Evolutionary conservation across 2,797 vertebrate genomes (phyloP).

Genomic region (Pteronotus mesoamericanus): DNA sequence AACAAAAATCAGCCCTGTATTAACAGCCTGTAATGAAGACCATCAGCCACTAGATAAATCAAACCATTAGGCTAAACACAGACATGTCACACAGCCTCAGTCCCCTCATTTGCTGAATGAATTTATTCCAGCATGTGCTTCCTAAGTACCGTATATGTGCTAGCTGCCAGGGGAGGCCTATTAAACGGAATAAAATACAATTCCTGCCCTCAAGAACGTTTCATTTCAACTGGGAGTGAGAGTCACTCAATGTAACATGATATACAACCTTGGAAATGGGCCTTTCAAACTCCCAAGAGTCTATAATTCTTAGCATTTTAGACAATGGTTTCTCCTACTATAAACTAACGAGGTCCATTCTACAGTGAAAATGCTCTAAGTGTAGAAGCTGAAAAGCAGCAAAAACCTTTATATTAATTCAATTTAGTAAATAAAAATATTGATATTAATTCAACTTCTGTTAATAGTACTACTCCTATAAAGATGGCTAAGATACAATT

Average conservation of each 20-base stretch:
- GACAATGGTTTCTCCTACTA: background rate
- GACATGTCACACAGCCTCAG: background rate
- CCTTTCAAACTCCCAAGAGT: background rate
- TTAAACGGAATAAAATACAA: background rate
- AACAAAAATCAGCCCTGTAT: background rate
- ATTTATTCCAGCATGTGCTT: background rate
- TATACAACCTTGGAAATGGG: background rate
- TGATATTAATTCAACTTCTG: background rate
- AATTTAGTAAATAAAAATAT: background rate
- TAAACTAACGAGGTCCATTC: background rate
- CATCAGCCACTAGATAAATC: constrained; percentile 10
- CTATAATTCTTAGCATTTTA: background rate
- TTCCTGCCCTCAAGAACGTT: background rate
- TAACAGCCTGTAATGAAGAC: constrained; percentile 17
- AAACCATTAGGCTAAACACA: background rate
- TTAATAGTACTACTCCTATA: background rate
- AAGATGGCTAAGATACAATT: background rate
- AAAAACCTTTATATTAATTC: background rate
- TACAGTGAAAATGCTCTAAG: background rate
- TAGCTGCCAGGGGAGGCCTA: background rate
- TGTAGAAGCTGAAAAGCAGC: background rate
- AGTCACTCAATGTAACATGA: background rate
- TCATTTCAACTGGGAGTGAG: background rate
- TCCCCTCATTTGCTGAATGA: background rate
- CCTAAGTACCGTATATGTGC: background rate